These are phyloP conservation scores for Agapornis roseicollis DNA, from an alignment of 2,113 vertebrate species.

Conservation along the genomic window DNA sequence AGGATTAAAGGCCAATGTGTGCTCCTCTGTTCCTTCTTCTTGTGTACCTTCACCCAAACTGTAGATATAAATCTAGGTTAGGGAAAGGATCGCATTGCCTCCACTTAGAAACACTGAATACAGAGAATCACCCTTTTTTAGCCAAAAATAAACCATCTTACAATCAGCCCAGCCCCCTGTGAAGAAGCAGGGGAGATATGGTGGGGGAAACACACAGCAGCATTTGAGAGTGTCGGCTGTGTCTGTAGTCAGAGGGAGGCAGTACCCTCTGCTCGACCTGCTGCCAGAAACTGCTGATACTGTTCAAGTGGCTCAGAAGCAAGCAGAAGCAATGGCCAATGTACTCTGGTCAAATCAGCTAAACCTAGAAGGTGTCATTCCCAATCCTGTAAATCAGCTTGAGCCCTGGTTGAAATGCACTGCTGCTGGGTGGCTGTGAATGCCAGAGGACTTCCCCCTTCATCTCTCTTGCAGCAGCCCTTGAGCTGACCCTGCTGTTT, in stretches of 20 bases:
- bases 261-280: background rate
- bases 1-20: background rate
- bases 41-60: background rate
- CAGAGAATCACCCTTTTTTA: background rate
- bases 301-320: background rate
- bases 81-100: background rate
- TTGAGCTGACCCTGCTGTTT: background rate
- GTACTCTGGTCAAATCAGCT: background rate
- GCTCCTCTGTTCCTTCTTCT: background rate
- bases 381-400: background rate
- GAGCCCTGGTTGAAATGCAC: background rate
- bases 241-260: background rate
- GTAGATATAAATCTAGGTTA: background rate
- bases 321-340: background rate
- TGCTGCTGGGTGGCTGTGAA: fast-evolving
- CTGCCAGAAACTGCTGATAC: background rate
- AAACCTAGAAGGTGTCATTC: background rate
- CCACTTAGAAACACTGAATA: background rate
- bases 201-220: background rate
- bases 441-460: fast-evolving
- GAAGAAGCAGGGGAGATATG: background rate
- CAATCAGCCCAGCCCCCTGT: background rate
- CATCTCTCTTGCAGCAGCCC: background rate
- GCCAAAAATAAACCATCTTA: background rate
- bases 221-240: fast-evolving